Evolutionary conservation across 2,797 vertebrate genomes (phyloP).

Genomic region (Tympanoctomys barrerae): DNA sequence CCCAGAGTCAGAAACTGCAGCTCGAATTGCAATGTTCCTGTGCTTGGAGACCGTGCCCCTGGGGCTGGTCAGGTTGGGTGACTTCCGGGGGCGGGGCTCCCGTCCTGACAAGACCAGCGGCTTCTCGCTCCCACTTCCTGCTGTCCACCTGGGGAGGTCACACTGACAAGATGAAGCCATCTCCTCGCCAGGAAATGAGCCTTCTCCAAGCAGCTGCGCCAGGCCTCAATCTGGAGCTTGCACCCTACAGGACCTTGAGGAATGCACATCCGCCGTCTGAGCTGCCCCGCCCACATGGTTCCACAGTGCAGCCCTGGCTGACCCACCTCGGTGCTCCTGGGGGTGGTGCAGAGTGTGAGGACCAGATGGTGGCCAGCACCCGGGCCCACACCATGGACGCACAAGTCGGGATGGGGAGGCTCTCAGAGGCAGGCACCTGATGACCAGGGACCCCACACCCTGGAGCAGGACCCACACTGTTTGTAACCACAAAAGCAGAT

Average conservation of each 20-base stretch:
- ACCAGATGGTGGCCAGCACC: not conserved
- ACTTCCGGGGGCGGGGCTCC: too few species aligned
- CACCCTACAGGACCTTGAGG: not conserved
- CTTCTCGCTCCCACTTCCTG: too few species aligned
- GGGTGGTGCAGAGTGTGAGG: not conserved
- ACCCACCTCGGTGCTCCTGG: not conserved
- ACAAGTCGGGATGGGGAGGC: not conserved
- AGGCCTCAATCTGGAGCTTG: not conserved
- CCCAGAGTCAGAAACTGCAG: not conserved
- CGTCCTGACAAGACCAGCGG: not conserved
- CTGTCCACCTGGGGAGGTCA: not conserved
- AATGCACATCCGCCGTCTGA: not conserved
- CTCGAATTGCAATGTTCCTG: too few species aligned
- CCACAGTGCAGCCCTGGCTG: not conserved
- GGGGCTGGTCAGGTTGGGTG: not conserved
- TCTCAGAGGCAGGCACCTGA: not conserved
- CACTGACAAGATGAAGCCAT: not conserved
- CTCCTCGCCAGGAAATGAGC: not conserved
- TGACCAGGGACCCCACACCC: not conserved
- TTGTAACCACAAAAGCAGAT: not conserved
- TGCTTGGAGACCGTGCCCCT: not conserved
- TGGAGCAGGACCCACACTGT: not conserved
- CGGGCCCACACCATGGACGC: not conserved
- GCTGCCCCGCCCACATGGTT: not conserved
- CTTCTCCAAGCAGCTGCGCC: too few species aligned